phyloP scores from a whole-genome alignment of 2,888 invertebrate genomes.

The Polydrusus cervinus region DNA sequence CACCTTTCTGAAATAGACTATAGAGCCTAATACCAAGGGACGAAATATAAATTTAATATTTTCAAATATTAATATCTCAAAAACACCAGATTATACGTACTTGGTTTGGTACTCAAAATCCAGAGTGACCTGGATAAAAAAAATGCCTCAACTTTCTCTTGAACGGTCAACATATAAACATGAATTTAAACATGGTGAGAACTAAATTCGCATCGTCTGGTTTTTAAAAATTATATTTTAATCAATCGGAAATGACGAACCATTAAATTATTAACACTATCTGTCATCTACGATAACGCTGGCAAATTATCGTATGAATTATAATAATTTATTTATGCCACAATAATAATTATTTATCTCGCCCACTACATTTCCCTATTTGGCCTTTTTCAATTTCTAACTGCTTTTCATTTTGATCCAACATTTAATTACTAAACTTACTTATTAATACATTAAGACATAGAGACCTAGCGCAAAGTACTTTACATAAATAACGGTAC shows the following conservation, averaged over 20 bases:
- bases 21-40: too few relatives aligned
- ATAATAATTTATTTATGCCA: conserved; percentile 18
- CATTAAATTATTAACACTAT: not conserved
- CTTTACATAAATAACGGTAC: not conserved
- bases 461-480: not conserved
- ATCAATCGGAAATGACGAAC: not conserved
- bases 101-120: too few relatives aligned
- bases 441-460: not conserved
- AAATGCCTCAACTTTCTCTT: too few relatives aligned
- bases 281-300: not conserved
- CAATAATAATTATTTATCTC: conserved; percentile 21
- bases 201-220: too few relatives aligned
- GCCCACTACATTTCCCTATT: conserved; percentile 29
- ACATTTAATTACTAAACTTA: conserved; percentile 13
- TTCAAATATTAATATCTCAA: too few relatives aligned
- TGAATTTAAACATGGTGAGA: too few relatives aligned
- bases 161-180: too few relatives aligned
- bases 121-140: too few relatives aligned
- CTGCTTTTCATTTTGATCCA: conserved; percentile 17
- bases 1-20: too few relatives aligned
- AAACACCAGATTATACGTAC: too few relatives aligned
- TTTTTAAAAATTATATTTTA: too few relatives aligned
- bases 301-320: not conserved
- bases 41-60: too few relatives aligned
- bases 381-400: conserved; percentile 24